Conservation (phyloP, 1,140 invertebrate species). For the Lordiphosa collinella region DNA sequence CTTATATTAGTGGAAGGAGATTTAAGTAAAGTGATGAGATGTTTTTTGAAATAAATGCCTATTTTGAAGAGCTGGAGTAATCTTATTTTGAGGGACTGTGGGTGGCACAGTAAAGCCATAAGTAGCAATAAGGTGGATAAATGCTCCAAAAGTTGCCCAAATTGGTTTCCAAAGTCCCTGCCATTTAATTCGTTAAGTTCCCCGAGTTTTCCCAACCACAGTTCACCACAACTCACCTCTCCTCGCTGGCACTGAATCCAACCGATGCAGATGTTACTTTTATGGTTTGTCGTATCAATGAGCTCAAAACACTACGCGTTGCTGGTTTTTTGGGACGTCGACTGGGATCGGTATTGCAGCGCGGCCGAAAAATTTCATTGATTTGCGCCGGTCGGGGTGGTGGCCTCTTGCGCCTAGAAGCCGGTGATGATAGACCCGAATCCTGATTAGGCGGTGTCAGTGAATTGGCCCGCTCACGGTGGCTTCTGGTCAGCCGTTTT, state of each 20-base stretch:
- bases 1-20: no score
- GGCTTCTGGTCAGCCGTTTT: constrained; percentile 24
- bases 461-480: constrained; percentile 32
- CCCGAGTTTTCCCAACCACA: no score
- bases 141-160: no score
- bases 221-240: constrained; percentile 23
- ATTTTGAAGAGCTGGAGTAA: no score
- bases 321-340: constrained; percentile 2
- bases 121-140: no score
- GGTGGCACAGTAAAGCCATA: no score
- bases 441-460: constrained; percentile 28
- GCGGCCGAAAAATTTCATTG: constrained; percentile 35
- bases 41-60: no score
- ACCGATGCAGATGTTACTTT: constrained; percentile 55
- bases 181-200: no score
- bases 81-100: no score
- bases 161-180: no score
- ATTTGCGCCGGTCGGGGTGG: constrained; percentile 17
- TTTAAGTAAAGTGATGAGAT: no score
- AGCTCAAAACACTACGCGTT: constrained; percentile 40
- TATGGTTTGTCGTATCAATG: constrained; percentile 50
- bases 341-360: constrained; percentile 52
- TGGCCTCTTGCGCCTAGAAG: constrained; percentile 19
- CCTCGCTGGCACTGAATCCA: constrained; percentile 39
- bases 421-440: constrained; percentile 8